phyloP scores from a whole-genome alignment of 2,113 vertebrate genomes.

The Leptocoma aspasia region DNA sequence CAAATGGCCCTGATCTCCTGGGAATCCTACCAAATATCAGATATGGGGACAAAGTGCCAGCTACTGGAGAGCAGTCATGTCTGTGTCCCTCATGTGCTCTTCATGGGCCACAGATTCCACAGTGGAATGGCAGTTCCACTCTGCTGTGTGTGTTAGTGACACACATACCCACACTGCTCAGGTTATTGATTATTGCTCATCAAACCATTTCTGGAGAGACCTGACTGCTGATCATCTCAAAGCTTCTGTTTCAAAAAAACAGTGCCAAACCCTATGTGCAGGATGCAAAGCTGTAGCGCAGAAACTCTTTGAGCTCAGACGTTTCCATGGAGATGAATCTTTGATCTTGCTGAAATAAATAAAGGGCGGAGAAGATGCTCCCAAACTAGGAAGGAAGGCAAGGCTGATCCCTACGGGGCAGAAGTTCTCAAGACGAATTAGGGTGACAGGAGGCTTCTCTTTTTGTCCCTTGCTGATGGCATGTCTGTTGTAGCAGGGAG shows the following conservation, averaged over 20 bases:
- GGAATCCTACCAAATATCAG: neutral
- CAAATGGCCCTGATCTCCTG: neutral
- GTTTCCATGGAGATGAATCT: conserved; percentile 74
- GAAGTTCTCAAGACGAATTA: neutral
- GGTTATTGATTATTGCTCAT: neutral
- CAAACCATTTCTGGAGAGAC: neutral
- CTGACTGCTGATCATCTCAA: neutral
- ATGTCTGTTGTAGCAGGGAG: neutral
- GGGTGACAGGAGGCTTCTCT: neutral
- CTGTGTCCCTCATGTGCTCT: neutral
- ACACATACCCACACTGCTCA: accelerated
- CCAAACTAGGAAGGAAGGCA: neutral
- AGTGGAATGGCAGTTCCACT: accelerated
- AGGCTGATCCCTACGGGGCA: neutral
- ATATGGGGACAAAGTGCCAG: neutral
- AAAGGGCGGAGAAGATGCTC: conserved; percentile 36
- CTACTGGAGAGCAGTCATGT: accelerated
- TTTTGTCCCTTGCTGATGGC: neutral
- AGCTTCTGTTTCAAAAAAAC: neutral
- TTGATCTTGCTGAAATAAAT: conserved; percentile 47
- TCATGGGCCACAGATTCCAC: neutral
- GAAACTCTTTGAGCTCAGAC: conserved; percentile 39
- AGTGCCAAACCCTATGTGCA: neutral
- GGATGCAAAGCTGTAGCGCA: conserved; percentile 32
- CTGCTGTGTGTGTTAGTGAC: accelerated